Percentiles rank a stretch among this genome's conserved stretches.
Evolutionary conservation across 2,797 vertebrate genomes (phyloP).

Genomic region (Dendrocincla tyrannina): DNA sequence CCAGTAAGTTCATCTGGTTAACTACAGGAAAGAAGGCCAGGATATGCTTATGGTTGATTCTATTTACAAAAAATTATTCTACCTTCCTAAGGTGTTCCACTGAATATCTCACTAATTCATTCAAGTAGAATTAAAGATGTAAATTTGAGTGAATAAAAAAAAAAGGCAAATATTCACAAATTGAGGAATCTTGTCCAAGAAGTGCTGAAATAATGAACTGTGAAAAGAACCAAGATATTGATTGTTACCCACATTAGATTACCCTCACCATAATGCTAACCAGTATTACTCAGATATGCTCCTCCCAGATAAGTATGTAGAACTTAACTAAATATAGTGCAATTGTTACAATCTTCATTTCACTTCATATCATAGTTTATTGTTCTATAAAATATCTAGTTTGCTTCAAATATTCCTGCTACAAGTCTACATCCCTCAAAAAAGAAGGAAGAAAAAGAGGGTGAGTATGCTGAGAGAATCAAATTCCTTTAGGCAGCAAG

Average conservation of each 20-base stretch:
- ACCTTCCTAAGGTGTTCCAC: not conserved
- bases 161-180: not conserved
- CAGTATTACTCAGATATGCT: not conserved
- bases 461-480: not conserved
- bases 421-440: not conserved
- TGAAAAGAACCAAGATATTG: not conserved
- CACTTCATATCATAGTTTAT: not conserved
- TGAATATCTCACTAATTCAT: not conserved
- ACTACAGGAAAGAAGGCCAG: not conserved
- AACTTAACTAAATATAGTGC: not conserved
- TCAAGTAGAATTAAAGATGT: not conserved
- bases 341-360: not conserved
- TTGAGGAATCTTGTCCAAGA: not conserved
- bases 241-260: not conserved
- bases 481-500: not conserved
- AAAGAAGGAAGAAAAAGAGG: not conserved
- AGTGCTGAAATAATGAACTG: not conserved
- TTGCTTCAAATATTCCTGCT: not conserved
- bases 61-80: not conserved
- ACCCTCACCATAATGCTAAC: not conserved
- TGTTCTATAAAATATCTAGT: not conserved
- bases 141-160: fast-evolving
- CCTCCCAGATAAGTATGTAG: not conserved
- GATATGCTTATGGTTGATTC: not conserved
- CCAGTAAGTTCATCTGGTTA: not conserved